Conservation (phyloP, 2,113 vertebrate species). For the Copsychus sechellarum region DNA sequence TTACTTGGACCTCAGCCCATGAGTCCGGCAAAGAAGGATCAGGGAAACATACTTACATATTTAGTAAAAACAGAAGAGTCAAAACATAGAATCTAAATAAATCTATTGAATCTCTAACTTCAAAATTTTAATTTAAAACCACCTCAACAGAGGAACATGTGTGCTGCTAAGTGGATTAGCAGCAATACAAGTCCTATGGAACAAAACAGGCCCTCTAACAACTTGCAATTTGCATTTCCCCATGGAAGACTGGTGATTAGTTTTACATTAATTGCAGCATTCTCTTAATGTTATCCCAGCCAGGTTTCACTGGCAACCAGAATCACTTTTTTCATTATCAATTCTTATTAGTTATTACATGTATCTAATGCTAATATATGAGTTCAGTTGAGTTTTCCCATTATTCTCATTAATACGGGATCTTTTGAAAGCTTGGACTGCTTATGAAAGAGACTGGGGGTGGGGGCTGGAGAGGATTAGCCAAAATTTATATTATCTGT, state of each 20-base stretch:
- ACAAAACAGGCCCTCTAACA: conserved; percentile 41
- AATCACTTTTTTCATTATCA: not conserved
- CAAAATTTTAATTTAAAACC: not conserved
- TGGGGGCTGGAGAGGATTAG: not conserved
- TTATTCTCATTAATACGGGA: not conserved
- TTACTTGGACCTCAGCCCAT: not conserved
- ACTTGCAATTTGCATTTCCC: conserved; percentile 52
- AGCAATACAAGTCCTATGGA: conserved; percentile 41
- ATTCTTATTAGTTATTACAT: not conserved
- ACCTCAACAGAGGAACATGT: not conserved
- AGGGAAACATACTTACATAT: not conserved
- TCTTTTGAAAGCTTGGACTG: not conserved
- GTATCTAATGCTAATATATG: not conserved
- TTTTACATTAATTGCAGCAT: conserved; percentile 56
- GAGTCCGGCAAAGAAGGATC: not conserved
- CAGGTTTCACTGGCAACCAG: not conserved
- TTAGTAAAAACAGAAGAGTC: not conserved
- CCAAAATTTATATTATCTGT: not conserved
- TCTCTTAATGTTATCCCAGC: conserved; percentile 17
- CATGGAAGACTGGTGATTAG: conserved; percentile 38
- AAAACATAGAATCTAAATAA: conserved; percentile 25
- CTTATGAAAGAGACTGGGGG: not conserved
- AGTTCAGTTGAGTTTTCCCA: not conserved
- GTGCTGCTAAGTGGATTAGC: conserved; percentile 50
- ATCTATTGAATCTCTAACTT: not conserved